Percentiles rank a stretch among this genome's conserved stretches.
Conservation (phyloP, 1,140 invertebrate genomes). For the Mylabris phalerata region DNA sequence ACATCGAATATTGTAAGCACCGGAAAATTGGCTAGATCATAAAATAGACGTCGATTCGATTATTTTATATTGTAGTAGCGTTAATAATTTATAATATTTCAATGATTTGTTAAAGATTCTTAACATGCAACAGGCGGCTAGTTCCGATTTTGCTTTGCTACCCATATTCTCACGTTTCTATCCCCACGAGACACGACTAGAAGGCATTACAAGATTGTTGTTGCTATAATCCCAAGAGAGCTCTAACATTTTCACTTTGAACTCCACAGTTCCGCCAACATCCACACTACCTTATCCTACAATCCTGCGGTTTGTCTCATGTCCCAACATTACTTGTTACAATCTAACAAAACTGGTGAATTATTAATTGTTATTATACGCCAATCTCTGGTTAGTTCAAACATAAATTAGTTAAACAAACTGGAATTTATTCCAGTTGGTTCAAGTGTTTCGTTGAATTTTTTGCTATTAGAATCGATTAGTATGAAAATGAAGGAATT, state of each 20-base stretch:
- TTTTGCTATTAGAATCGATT: not conserved
- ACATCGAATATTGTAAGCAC: too few species aligned
- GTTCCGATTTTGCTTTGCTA: constrained; percentile 23
- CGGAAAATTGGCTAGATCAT: too few species aligned
- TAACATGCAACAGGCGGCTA: constrained; percentile 29
- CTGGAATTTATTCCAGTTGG: too few species aligned
- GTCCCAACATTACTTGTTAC: constrained; percentile 1
- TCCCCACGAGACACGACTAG: constrained; percentile 26
- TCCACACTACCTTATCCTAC: not conserved
- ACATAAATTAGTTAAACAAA: not conserved
- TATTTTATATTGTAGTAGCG: too few species aligned
- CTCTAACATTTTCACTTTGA: constrained; percentile 35
- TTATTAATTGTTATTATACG: constrained; percentile 4
- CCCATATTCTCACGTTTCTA: constrained; percentile 34
- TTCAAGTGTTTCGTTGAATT: not conserved
- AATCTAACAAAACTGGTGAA: constrained; percentile 5
- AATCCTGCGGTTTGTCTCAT: constrained; percentile 26
- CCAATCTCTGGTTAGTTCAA: not conserved
- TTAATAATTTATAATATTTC: too few species aligned
- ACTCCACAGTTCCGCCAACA: constrained; percentile 26
- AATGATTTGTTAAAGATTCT: not conserved
- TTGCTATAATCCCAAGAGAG: constrained; percentile 33
- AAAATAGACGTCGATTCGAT: too few species aligned
- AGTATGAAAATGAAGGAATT: constrained; percentile 13
- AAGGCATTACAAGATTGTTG: constrained; percentile 35